Evolutionary conservation across 2,113 vertebrate species (phyloP), one percentile per base, ranked within the genome.

Genomic region (Ictidomys tridecemlineatus): DNA sequence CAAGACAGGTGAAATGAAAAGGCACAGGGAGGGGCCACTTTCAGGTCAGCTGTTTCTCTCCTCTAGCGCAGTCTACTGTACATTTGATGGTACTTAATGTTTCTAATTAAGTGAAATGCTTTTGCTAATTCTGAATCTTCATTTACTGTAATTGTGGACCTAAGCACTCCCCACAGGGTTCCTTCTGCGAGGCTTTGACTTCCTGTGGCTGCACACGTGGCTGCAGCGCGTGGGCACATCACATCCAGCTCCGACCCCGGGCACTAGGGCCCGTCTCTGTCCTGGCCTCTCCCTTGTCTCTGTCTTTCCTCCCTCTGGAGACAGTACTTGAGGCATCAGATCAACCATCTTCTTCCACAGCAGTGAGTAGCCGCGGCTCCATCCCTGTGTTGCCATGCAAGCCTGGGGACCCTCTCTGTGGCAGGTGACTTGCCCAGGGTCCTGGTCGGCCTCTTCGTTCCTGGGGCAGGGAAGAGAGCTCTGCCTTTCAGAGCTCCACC

Each of bases 281-380:
- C 69, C 16, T 48, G 51, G 1, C 56, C 92, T n/a, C 93, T 22
- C 94, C 8, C 61, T 20, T 6, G 1, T 22, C 76, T 56, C 69
- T 79, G 34, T 61, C 70, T 97, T 13, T 0, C 11, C 39, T 67
- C 42, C 20, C 96, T 92, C 72, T 87, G 97, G 97, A 98, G 16
- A 87, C 73, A 76, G 89, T 80, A 94, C 97, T 94, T 98, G 96
- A 97, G 97, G 98, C 37, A 74, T n/a, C 95, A 98, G 98, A 98
- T 92, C 98, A 97, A 82, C 93, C 34, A 92, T 95, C 97, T 97
- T 94, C 80, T 84, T 94, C 89, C 94, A 28, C 96, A 93, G 89
- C 93, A 97, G 97, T 78, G 96, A 98, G 98, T 97, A 98, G 98
- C 97, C 98, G 96, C 97, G 91, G 96, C 94, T 98, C 98, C 97